Evolutionary conservation across 2,797 vertebrate genomes (phyloP), one percentile per base, ranked within the genome.

Genomic region (Cyprinella venusta): DNA sequence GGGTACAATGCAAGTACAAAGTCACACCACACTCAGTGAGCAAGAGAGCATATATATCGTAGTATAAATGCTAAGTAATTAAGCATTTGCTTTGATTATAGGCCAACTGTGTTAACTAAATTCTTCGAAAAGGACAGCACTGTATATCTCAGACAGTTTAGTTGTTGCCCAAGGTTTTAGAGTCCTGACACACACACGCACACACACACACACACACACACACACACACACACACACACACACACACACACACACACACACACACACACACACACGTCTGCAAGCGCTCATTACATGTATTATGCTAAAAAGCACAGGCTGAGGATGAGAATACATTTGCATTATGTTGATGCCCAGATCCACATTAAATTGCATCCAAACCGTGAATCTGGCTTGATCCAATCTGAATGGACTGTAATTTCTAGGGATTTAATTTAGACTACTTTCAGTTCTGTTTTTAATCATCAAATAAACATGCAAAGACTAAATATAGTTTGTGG

Each of bases 381-480:
- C 63, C 21, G 4, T 40, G 5, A 61, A 30, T 42, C 50, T 50
- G 26, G 19, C 6, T 52, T 79, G 4, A 79, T 79, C 63, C 21
- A 38, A 52, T 52, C 45, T 24, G 30, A 79, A 79, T 36, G 21
- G 45, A 19, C 21, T 52, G 19, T 26, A 4, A 79, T 67, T 78
- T 65, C 42, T 50, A 30, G 42, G 26, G 42, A 65, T 78, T 79
- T 52, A 18, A 67, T 79, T 45, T 52, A 24, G 30, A 67, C 12
- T 52, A 18, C 13, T 12, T 24, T 18, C 45, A 54, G 45, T 54
- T 52, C 6, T 24, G 13, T 36, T 24, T 50, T 65, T 65, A 75
- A 78, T 65, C 42, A 78, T 78, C 61, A 65, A 65, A 78, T 50
- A 78, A 65, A 78, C 76, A 78, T 50, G 26, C 8, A 61, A 42